phyloP scores from a whole-genome alignment of 1,140 invertebrate species.

The Batillaria attramentaria region DNA sequence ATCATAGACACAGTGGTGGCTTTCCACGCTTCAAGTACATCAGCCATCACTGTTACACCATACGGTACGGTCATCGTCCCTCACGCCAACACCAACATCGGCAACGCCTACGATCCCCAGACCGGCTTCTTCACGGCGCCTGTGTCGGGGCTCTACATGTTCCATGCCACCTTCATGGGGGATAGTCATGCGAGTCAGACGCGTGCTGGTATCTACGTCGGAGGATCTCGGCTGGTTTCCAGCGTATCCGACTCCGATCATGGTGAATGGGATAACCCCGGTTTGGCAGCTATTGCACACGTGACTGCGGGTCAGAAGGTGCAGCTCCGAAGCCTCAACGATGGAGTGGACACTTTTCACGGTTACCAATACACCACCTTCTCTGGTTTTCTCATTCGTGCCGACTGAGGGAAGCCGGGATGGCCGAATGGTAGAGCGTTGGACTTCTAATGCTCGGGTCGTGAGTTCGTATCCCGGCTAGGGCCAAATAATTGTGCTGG shows the following conservation, averaged over 20 bases:
- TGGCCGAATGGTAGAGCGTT: no score
- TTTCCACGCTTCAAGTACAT: not conserved
- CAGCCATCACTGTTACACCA: no score
- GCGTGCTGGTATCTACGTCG: not conserved
- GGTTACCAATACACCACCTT: not conserved
- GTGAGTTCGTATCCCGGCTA: no score
- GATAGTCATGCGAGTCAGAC: not conserved
- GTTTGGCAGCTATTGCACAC: not conserved
- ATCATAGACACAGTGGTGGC: not conserved
- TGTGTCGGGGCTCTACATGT: not conserved
- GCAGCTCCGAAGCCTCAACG: not conserved
- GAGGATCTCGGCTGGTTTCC: not conserved
- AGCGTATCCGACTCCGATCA: not conserved
- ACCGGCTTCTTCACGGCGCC: constrained; percentile 14
- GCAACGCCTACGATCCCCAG: not conserved
- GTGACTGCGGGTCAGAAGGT: not conserved
- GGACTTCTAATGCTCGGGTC: no score
- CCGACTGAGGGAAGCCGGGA: no score
- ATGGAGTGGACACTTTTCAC: not conserved
- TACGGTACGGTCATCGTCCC: not conserved
- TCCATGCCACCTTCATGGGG: not conserved
- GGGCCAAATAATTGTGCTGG: no score
- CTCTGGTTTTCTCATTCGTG: not conserved
- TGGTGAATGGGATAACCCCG: not conserved
- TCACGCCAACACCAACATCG: not conserved